Evolutionary conservation across 2,113 vertebrate genomes (phyloP).

Genomic region (Limnothrissa miodon): DNA sequence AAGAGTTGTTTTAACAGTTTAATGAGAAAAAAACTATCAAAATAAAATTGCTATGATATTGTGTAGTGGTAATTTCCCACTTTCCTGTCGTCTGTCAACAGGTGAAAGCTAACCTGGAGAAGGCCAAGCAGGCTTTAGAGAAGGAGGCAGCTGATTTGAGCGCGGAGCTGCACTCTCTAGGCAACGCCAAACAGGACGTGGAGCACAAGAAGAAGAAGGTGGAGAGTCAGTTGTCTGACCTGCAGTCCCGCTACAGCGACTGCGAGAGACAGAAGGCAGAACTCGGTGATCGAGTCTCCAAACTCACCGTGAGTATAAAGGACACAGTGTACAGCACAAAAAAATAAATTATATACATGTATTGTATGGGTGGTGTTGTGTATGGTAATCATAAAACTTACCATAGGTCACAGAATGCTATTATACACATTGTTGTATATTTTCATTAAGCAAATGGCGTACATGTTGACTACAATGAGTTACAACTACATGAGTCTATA

Average conservation of each 20-base stretch:
- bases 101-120: conserved; percentile 87
- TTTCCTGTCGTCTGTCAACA: conserved; percentile 51
- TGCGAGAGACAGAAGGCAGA: conserved; percentile 81
- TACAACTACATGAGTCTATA: background rate
- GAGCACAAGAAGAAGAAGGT: conserved; percentile 94
- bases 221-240: conserved; percentile 85
- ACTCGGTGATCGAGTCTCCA: conserved; percentile 83
- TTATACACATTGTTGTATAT: no score
- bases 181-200: conserved; percentile 83
- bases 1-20: no score
- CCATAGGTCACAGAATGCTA: background rate
- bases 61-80: background rate
- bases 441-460: no score
- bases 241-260: conserved; percentile 79
- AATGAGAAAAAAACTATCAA: no score
- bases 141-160: conserved; percentile 80
- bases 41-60: no score
- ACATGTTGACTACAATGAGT: no score
- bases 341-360: background rate
- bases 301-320: conserved; percentile 74
- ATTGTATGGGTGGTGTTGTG: background rate
- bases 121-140: conserved; percentile 87
- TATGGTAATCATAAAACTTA: background rate
- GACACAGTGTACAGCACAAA: background rate
- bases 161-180: conserved; percentile 77